Percentiles rank a stretch among this genome's conserved stretches.
Conservation (phyloP, 2,888 invertebrate genomes). For the Melolontha melolontha region DNA sequence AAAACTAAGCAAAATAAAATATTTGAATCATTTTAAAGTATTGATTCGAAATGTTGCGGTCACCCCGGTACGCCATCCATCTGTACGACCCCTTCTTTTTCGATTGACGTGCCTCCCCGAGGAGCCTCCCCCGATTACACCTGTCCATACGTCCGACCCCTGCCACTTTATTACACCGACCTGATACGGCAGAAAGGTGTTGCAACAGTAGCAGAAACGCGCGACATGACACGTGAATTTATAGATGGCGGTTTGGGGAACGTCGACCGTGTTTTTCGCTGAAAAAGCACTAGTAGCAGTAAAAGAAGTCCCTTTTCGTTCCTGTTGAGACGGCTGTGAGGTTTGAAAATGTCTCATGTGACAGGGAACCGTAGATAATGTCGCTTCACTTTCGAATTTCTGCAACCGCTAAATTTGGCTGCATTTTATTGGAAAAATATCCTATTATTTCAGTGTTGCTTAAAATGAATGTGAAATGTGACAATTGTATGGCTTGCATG, state of each 20-base stretch:
- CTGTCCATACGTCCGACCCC: constrained; percentile 63
- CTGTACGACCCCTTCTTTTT: constrained; percentile 58
- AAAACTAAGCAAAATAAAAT: no score
- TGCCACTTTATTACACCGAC: constrained; percentile 56
- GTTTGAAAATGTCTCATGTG: no score
- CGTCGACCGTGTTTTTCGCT: constrained; percentile 60
- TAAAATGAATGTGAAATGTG: no score
- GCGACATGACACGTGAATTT: constrained; percentile 43
- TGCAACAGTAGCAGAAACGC: constrained; percentile 3
- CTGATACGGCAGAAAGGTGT: constrained; percentile 26
- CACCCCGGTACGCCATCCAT: constrained; percentile 57
- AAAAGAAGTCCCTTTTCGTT: constrained; percentile 56
- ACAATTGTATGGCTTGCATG: no score
- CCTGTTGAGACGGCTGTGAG: constrained; percentile 55
- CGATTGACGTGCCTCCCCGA: constrained; percentile 63
- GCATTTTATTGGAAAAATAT: no score
- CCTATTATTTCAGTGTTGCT: no score
- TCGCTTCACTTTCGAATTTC: constrained; percentile 60
- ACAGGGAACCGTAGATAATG: constrained; percentile 60
- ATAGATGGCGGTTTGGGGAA: constrained; percentile 45
- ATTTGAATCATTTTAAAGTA: constrained; percentile 53
- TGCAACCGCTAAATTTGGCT: no score
- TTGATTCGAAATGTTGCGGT: constrained; percentile 64
- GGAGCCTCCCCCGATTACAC: constrained; percentile 64
- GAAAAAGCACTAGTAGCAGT: constrained; percentile 54